phyloP scores from a whole-genome alignment of 2,888 invertebrate genomes.

The Cotesia congregata region DNA sequence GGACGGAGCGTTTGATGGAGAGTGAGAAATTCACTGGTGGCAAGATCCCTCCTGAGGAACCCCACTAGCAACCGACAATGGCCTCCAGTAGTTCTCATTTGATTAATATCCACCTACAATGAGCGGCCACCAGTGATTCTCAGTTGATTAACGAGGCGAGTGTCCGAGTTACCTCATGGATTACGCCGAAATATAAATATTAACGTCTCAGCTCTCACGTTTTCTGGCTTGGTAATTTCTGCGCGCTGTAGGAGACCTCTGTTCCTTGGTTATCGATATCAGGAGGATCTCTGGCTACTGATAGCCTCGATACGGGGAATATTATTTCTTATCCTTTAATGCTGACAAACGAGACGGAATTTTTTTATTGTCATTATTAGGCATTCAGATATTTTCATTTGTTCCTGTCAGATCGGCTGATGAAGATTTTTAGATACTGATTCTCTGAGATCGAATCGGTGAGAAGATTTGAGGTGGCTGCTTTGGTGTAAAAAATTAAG shows the following conservation, averaged over 20 bases:
- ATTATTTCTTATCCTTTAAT: neutral
- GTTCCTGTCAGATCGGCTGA: too few species aligned
- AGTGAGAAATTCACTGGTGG: constrained; percentile 25
- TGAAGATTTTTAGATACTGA: too few species aligned
- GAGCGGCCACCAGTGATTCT: constrained; percentile 66
- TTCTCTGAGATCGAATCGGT: too few species aligned
- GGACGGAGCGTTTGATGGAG: constrained; percentile 2
- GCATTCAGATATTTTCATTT: too few species aligned
- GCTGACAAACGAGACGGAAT: neutral
- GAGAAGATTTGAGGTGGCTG: too few species aligned
- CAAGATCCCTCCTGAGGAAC: constrained; percentile 42
- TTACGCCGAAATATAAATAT: constrained; percentile 20
- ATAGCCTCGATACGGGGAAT: constrained; percentile 46
- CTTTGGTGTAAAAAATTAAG: too few species aligned
- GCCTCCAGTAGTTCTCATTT: constrained; percentile 69
- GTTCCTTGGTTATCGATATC: constrained; percentile 13
- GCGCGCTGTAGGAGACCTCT: constrained; percentile 32
- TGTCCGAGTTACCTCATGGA: constrained; percentile 38
- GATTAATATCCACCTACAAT: constrained; percentile 69
- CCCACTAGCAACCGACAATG: constrained; percentile 59
- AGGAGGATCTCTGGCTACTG: constrained; percentile 46
- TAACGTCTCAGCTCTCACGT: neutral
- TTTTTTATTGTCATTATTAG: too few species aligned
- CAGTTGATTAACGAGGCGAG: constrained; percentile 67
- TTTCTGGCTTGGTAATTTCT: constrained; percentile 27